Evolutionary conservation across 2,113 vertebrate genomes (phyloP).

Genomic region (Pangasianodon gigas): DNA sequence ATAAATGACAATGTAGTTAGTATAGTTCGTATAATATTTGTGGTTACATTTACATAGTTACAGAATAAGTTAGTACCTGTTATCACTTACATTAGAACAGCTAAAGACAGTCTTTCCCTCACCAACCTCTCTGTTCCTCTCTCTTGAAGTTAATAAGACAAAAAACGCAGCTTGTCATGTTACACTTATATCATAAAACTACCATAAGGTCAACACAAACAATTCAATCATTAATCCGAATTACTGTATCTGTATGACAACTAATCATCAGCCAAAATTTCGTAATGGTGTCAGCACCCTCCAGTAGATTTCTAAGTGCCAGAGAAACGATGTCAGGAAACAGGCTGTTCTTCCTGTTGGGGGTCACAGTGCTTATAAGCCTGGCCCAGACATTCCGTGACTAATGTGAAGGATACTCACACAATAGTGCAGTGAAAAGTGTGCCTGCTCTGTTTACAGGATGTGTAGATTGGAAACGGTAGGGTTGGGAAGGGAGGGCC

Average conservation of each 20-base stretch:
- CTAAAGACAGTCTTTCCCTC: neutral
- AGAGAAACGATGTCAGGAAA: constrained; percentile 29
- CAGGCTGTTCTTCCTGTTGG: constrained; percentile 40
- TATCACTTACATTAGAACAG: neutral
- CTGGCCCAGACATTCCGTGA: constrained; percentile 33
- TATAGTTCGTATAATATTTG: neutral
- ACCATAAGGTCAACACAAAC: neutral
- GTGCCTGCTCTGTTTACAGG: constrained; percentile 37
- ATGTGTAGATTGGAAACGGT: constrained; percentile 35
- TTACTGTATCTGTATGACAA: neutral
- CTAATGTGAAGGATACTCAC: constrained; percentile 45
- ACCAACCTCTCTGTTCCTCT: neutral
- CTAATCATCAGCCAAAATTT: too few relatives aligned
- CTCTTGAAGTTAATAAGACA: neutral
- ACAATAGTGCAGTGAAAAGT: constrained; percentile 30
- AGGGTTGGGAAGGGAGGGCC: constrained; percentile 18
- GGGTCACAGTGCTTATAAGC: constrained; percentile 3
- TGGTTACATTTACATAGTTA: neutral
- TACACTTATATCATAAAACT: neutral
- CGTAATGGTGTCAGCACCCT: neutral
- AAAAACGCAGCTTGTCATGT: neutral
- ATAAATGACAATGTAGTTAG: neutral
- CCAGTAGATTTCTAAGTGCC: neutral
- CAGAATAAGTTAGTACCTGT: neutral
- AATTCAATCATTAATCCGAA: neutral